Conservation (phyloP, 2,888 invertebrate species). For the Athripsodes cinereus region DNA sequence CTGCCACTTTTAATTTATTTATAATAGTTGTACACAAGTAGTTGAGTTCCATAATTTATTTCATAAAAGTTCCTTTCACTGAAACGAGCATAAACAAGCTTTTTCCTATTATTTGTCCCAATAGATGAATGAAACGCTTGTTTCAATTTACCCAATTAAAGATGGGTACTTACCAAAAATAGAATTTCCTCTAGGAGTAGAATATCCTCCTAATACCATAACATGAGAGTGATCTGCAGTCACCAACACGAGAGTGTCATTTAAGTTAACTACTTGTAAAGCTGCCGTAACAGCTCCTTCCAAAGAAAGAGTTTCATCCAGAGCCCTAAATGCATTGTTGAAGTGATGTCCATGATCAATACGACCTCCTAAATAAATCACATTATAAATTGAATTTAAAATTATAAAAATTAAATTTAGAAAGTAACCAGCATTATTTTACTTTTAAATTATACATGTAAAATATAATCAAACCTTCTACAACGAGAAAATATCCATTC, state of each 20-base stretch:
- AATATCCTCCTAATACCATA: slow-evolving; percentile 56
- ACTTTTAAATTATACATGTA: slow-evolving; percentile 27
- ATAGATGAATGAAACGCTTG: too few species aligned
- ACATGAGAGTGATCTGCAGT: slow-evolving; percentile 63
- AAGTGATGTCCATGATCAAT: slow-evolving; percentile 62
- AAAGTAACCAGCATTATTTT: background rate
- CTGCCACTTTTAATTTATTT: too few species aligned
- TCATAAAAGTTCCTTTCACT: too few species aligned
- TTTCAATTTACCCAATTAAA: too few species aligned
- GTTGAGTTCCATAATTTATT: too few species aligned
- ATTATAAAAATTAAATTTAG: background rate
- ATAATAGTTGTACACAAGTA: too few species aligned
- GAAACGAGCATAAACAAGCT: too few species aligned
- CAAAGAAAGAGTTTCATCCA: slow-evolving; percentile 58
- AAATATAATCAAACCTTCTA: slow-evolving; percentile 36
- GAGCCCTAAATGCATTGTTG: slow-evolving; percentile 57
- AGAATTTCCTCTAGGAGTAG: slow-evolving; percentile 58
- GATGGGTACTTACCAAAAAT: slow-evolving; percentile 50
- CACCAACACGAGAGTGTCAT: slow-evolving; percentile 50
- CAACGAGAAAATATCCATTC: slow-evolving; percentile 44
- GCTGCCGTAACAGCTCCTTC: slow-evolving; percentile 55
- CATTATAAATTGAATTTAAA: background rate
- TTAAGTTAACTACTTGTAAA: slow-evolving; percentile 48
- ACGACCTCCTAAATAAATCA: slow-evolving; percentile 45
- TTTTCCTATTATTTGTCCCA: too few species aligned